These are phyloP conservation scores for Papilio glaucus DNA, from an alignment of 1,140 invertebrate genomes.

Conservation along the genomic window DNA sequence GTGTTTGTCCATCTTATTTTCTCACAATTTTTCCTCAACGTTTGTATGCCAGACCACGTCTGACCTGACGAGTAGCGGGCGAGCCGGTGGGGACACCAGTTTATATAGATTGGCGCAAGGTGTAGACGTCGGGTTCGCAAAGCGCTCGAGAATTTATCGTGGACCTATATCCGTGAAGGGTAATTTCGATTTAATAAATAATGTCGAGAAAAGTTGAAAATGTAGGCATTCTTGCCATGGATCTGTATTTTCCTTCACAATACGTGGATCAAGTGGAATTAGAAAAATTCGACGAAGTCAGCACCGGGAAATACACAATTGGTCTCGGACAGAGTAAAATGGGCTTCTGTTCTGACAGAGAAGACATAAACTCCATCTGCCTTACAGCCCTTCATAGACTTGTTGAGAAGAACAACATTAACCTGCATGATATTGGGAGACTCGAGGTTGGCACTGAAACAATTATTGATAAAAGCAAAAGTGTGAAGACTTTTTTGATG, in stretches of 20 bases:
- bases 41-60: too few species aligned
- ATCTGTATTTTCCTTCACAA: slow-evolving; percentile 95
- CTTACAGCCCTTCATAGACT: slow-evolving; percentile 95
- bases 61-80: slow-evolving; percentile 52
- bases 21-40: too few species aligned
- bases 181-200: slow-evolving; percentile 83
- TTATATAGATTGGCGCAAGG: slow-evolving; percentile 44
- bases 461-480: slow-evolving; percentile 99
- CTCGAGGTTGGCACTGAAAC: slow-evolving; percentile 99
- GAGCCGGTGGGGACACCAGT: slow-evolving; percentile 45
- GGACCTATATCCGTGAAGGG: slow-evolving; percentile 56
- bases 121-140: slow-evolving; percentile 44
- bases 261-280: slow-evolving; percentile 97
- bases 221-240: slow-evolving; percentile 97
- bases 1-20: too few species aligned
- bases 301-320: slow-evolving; percentile 97
- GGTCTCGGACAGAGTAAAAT: slow-evolving; percentile 97
- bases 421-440: slow-evolving; percentile 92
- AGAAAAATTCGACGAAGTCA: slow-evolving; percentile 94
- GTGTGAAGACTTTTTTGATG: slow-evolving; percentile 98
- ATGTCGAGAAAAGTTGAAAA: slow-evolving; percentile 86
- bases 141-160: slow-evolving; percentile 41
- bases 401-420: slow-evolving; percentile 89
- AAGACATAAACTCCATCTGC: slow-evolving; percentile 98
- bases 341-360: slow-evolving; percentile 98